Percentiles rank a stretch among this genome's conserved stretches.
Evolutionary conservation across 2,113 vertebrate genomes (phyloP).

Genomic region (Ciconia boyciana): DNA sequence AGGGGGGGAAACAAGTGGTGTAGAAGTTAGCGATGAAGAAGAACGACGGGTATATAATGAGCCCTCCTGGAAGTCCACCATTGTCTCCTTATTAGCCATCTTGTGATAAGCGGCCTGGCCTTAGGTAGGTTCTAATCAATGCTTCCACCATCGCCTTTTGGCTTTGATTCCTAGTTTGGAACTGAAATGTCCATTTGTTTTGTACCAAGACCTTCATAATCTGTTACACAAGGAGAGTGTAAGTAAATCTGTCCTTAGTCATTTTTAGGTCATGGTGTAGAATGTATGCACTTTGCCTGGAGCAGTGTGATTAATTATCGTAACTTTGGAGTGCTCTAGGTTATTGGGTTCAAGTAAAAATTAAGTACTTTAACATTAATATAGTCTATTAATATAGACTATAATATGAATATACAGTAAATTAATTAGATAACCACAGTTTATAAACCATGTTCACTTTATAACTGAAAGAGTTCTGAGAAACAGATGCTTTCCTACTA

Average conservation of each 20-base stretch:
- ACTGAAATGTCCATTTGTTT: background rate
- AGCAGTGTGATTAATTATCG: background rate
- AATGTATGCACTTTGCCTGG: background rate
- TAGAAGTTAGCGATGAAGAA: background rate
- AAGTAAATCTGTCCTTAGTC: background rate
- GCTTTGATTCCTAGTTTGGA: background rate
- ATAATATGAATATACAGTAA: background rate
- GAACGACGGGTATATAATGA: fast-evolving
- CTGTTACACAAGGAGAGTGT: background rate
- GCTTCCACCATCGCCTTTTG: background rate
- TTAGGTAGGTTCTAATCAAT: background rate
- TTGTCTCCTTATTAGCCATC: background rate
- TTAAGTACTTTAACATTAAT: background rate
- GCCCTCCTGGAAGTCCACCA: background rate
- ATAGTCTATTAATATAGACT: background rate
- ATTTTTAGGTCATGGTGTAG: background rate
- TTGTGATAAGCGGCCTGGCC: fast-evolving
- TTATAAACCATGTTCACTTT: background rate
- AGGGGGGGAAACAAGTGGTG: no score
- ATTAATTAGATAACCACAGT: background rate
- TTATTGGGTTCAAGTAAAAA: background rate
- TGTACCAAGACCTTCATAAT: fast-evolving
- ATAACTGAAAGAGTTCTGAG: background rate
- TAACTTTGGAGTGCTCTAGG: background rate
- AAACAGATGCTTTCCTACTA: background rate